A percentile compares a stretch with the other conserved stretches of the same genome.
Conservation (phyloP, 53 echinoderm and acorn worm species). For the Temnopleurus reevesii region DNA sequence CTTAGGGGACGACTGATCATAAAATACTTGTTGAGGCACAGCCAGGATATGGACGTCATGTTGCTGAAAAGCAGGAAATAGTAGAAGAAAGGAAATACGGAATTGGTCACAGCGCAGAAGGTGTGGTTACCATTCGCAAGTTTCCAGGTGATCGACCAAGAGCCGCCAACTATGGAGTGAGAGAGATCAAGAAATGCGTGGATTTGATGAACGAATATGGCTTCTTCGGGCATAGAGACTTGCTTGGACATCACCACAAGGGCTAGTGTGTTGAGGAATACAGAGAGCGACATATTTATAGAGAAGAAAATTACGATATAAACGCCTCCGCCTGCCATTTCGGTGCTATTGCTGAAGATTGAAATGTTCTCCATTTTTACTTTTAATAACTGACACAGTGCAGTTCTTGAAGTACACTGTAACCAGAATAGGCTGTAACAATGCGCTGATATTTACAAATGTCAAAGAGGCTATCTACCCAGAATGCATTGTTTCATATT, state of each 20-base stretch:
- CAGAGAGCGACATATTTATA: background rate
- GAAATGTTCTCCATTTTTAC: background rate
- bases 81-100: slow-evolving; percentile 6
- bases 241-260: background rate
- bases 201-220: background rate
- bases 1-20: background rate
- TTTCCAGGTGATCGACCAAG: slow-evolving; percentile 19
- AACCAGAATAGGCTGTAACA: no score
- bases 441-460: no score
- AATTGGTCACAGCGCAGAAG: background rate
- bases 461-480: no score
- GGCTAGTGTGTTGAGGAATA: background rate
- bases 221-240: background rate
- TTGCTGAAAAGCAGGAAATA: slow-evolving; percentile 13
- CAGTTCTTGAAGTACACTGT: no score
- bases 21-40: slow-evolving; percentile 33
- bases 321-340: background rate
- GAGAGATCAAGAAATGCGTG: background rate
- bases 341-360: background rate
- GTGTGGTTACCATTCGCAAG: background rate
- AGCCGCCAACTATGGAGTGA: background rate
- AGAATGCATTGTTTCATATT: no score
- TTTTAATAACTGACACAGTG: no score
- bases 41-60: slow-evolving; percentile 2
- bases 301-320: background rate